Conservation (phyloP, 2,797 vertebrate genomes). For the Alcedo quadribrachys region DNA sequence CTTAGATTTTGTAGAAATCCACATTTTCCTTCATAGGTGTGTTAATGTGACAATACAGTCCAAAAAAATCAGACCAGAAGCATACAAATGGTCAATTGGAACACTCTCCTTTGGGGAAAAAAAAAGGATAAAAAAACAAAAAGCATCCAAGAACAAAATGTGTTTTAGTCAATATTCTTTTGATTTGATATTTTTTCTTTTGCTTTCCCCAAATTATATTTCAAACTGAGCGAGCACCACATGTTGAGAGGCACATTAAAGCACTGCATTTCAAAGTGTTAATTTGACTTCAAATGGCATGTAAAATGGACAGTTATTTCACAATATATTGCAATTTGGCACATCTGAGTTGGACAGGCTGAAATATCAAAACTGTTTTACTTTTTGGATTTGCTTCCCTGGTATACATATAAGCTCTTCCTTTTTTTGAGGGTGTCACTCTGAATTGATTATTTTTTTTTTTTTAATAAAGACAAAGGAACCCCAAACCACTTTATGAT, state of each 20-base stretch:
- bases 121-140: too few species aligned
- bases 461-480: background rate
- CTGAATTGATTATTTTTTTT: background rate
- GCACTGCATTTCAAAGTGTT: background rate
- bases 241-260: background rate
- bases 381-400: background rate
- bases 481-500: fast-evolving
- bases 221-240: background rate
- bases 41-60: background rate
- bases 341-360: background rate
- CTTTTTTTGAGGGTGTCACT: fast-evolving
- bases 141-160: background rate
- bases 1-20: background rate
- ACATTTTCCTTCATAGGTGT: background rate
- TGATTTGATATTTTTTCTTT: background rate
- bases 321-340: background rate
- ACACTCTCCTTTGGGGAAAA: background rate
- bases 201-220: background rate
- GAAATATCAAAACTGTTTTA: background rate
- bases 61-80: background rate
- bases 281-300: conserved; percentile 3
- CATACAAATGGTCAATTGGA: background rate
- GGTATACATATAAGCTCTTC: background rate
- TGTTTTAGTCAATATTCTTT: background rate
- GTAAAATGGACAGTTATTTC: conserved; percentile 8